phyloP scores from a whole-genome alignment of 2,888 invertebrate species.

The Drosophila subsilvestris region DNA sequence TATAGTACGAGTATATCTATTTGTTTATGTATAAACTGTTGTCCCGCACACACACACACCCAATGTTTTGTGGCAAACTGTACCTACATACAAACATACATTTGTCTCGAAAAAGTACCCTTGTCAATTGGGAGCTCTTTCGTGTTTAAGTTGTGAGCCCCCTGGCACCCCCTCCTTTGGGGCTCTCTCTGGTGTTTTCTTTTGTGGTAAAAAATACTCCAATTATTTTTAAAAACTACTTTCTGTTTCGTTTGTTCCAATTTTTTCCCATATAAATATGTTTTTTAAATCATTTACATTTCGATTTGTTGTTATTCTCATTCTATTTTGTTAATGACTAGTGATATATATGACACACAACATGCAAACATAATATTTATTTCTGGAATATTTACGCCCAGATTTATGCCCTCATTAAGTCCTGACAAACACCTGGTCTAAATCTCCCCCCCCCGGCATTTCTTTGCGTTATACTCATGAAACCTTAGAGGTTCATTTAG shows the following conservation, averaged over 20 bases:
- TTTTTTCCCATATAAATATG: slow-evolving; percentile 23
- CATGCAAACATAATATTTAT: no score
- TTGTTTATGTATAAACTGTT: slow-evolving; percentile 56
- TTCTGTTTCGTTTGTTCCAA: slow-evolving; percentile 9
- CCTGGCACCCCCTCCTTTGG: no score
- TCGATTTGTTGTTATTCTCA: slow-evolving; percentile 18
- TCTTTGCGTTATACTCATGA: slow-evolving; percentile 19
- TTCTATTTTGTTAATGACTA: slow-evolving; percentile 55
- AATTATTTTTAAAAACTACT: slow-evolving; percentile 9
- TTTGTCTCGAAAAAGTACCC: slow-evolving; percentile 31
- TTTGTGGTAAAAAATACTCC: slow-evolving; percentile 45
- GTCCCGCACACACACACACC: slow-evolving; percentile 8
- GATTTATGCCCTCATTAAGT: background rate
- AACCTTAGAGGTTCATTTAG: slow-evolving; percentile 37
- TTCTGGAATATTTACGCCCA: slow-evolving; percentile 2
- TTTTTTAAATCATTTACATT: slow-evolving; percentile 32
- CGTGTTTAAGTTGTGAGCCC: no score
- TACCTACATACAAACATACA: background rate
- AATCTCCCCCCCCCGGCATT: background rate
- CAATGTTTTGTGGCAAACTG: slow-evolving; percentile 26
- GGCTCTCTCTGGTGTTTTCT: slow-evolving; percentile 13
- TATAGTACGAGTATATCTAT: slow-evolving; percentile 35
- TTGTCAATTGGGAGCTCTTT: slow-evolving; percentile 1
- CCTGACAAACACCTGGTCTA: background rate
- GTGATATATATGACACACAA: slow-evolving; percentile 52